Evolutionary conservation across 23 tunicate genomes (phyloP), one percentile per base, ranked within the genome.

Genomic region (Halocynthia aurantium): DNA sequence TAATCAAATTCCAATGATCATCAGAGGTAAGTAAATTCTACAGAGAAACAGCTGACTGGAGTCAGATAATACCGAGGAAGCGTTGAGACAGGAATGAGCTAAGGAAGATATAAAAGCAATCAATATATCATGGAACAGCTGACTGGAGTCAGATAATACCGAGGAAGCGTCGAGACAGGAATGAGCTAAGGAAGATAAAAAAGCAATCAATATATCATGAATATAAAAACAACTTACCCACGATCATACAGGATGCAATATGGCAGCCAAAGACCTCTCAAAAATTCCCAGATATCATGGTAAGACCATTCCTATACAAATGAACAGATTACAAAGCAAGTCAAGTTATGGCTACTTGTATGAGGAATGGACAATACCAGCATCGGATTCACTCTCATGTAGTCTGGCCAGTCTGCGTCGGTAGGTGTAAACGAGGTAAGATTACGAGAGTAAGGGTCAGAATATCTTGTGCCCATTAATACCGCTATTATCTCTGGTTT

Each of bases 241-340:
- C 84, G 57, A 76, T 93, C 98, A 70, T 93, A 93, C 13, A 93
- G 80, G 10, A 88, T 82, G 64, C 98, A 93, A 57, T 93, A 93
- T 22, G 98, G 98, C 64, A 93, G 81, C 10, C 76, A 49, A 52
- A 93, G 62, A 8, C 75, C 61, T 17, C 98, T 64, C 53, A 93
- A 20, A 57, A 88, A 93, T 8, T 51, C 70, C 98, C 98, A 93
- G 57, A 93, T 68, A 63, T 93, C 98, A 22, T 84, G 90, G 76
- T 93, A 93, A 6, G 88, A 67, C 98, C 98, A 93, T 52, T 88
- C 61, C 95, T 88, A 55, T 10, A 81, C 70, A 70, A 53, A 62
- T 20, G 31, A 10, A 65, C 70, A 9, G 44, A 31, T 31, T 31
- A 31, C 44, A 31, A 31, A 31, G 44, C 44, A 31, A 31, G 44